These are phyloP conservation scores for Euphydryas editha DNA, from an alignment of 2,888 invertebrate genomes.

Conservation along the genomic window DNA sequence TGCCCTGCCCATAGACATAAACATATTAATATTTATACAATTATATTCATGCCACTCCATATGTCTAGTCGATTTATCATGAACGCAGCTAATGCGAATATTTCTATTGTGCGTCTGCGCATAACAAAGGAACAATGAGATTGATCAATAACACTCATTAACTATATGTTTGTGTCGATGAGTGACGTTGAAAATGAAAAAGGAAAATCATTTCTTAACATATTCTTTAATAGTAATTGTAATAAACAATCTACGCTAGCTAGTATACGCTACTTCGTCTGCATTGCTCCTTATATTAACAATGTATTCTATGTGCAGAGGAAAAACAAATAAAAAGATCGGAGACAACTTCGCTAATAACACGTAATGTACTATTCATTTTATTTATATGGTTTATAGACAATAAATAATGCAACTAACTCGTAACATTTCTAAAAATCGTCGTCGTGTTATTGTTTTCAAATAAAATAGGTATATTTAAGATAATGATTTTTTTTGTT, in stretches of 20 bases:
- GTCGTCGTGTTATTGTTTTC: too few relatives aligned
- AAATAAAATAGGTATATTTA: too few relatives aligned
- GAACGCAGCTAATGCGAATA: constrained; percentile 30
- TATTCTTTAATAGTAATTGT: background rate
- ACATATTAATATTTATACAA: background rate
- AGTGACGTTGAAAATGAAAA: constrained; percentile 3
- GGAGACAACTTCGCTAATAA: too few relatives aligned
- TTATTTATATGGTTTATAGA: too few relatives aligned
- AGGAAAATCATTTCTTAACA: background rate
- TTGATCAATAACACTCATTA: constrained; percentile 31
- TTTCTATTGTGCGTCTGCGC: constrained; percentile 23
- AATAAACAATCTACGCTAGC: background rate
- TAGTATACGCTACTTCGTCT: too few relatives aligned
- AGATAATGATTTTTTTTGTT: too few relatives aligned
- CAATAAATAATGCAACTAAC: too few relatives aligned
- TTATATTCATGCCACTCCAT: constrained; percentile 11
- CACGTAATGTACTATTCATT: too few relatives aligned
- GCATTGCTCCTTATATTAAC: too few relatives aligned
- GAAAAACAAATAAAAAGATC: too few relatives aligned
- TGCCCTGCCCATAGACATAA: background rate
- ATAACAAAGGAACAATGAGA: constrained; percentile 38
- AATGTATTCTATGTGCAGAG: too few relatives aligned
- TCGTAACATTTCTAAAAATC: too few relatives aligned
- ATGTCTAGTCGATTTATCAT: constrained; percentile 30
- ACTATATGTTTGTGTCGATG: constrained; percentile 14